phyloP scores from a whole-genome alignment of 2,113 vertebrate species.

The Oreocharis arfaki region DNA sequence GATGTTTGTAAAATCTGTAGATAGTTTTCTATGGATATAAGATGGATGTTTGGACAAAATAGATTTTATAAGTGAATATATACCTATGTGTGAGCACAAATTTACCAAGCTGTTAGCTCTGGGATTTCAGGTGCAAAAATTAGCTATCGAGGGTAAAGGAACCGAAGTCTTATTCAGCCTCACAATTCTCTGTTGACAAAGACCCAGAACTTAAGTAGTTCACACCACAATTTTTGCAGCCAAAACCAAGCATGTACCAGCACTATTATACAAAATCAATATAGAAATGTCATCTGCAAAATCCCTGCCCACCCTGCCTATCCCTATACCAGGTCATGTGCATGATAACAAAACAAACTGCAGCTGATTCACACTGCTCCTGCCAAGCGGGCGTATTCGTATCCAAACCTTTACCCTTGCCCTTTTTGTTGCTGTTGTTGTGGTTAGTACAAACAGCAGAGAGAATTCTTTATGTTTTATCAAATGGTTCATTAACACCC shows the following conservation, averaged over 20 bases:
- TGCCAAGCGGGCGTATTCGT: neutral
- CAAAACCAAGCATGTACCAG: neutral
- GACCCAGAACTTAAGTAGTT: neutral
- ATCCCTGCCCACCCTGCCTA: neutral
- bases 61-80: neutral
- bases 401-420: neutral
- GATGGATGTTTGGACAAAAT: neutral
- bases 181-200: neutral
- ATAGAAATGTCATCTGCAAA: neutral
- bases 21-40: neutral
- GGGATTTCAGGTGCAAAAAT: neutral
- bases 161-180: neutral
- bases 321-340: neutral
- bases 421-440: neutral
- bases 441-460: neutral
- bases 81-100: neutral
- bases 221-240: neutral
- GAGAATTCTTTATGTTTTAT: neutral
- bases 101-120: neutral
- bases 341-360: neutral
- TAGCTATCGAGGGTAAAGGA: neutral
- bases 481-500: constrained; percentile 16
- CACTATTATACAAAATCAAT: neutral
- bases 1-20: neutral
- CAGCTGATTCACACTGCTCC: neutral